Conservation (phyloP, 2,888 invertebrate genomes). For the Camptogramma bilineatum region DNA sequence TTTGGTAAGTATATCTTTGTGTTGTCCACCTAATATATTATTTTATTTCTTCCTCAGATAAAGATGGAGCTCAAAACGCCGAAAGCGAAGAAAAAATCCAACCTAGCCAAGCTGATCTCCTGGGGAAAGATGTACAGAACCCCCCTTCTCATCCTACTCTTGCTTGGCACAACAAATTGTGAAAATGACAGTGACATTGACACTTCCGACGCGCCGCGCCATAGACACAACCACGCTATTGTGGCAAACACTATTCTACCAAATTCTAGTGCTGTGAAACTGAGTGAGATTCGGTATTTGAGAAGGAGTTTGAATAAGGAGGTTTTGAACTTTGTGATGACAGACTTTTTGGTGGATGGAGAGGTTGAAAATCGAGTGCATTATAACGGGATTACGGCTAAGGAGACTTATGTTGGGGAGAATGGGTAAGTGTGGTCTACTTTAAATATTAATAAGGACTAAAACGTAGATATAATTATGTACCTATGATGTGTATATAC, state of each 20-base stretch:
- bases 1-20: too few species aligned
- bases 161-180: constrained; percentile 73
- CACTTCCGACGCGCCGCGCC: constrained; percentile 43
- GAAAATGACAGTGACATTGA: constrained; percentile 64
- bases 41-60: constrained; percentile 61
- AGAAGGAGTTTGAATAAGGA: constrained; percentile 73
- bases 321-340: constrained; percentile 87
- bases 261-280: constrained; percentile 55
- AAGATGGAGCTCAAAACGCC: constrained; percentile 78
- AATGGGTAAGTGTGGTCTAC: constrained; percentile 77
- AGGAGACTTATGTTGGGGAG: constrained; percentile 86
- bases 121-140: constrained; percentile 74
- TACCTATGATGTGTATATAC: too few species aligned
- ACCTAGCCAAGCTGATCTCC: constrained; percentile 60
- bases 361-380: constrained; percentile 88
- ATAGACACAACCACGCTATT: constrained; percentile 55
- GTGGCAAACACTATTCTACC: constrained; percentile 40
- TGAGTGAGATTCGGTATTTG: constrained; percentile 75
- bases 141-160: constrained; percentile 69
- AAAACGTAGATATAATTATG: too few species aligned
- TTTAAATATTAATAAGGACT: too few species aligned
- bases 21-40: too few species aligned
- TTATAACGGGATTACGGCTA: constrained; percentile 87
- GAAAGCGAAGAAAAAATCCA: constrained; percentile 77
- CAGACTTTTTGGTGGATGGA: constrained; percentile 88